Percentiles rank a stretch among this genome's conserved stretches.
Conservation (phyloP, 2,888 invertebrate genomes). For the Archaeoteleia sp. region DNA sequence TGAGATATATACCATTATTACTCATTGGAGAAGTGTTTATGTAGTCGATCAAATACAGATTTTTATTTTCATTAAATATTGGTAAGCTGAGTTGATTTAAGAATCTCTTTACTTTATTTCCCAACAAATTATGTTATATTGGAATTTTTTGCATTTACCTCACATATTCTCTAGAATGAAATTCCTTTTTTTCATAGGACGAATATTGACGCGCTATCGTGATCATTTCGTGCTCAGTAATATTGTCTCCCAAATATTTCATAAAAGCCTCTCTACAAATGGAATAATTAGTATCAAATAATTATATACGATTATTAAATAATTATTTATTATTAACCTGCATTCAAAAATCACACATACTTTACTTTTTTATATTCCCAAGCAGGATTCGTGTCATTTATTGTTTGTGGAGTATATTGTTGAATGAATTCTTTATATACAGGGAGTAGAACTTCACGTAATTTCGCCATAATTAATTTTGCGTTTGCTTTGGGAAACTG, state of each 20-base stretch:
- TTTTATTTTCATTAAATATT: too few species aligned
- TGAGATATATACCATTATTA: too few species aligned
- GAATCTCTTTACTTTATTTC: too few species aligned
- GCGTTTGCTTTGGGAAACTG: slow-evolving; percentile 86
- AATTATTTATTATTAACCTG: background rate
- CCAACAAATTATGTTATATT: too few species aligned
- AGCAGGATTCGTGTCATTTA: slow-evolving; percentile 53
- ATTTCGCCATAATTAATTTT: slow-evolving; percentile 83
- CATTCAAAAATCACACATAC: slow-evolving; percentile 58
- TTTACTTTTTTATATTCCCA: slow-evolving; percentile 74
- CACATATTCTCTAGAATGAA: slow-evolving; percentile 64
- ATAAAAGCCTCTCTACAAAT: slow-evolving; percentile 79
- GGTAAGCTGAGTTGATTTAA: too few species aligned
- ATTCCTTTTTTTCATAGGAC: slow-evolving; percentile 76
- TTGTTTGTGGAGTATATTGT: slow-evolving; percentile 78
- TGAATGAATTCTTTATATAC: slow-evolving; percentile 86
- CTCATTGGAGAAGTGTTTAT: too few species aligned
- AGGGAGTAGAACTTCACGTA: slow-evolving; percentile 81
- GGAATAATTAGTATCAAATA: slow-evolving; percentile 62
- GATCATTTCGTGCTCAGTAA: slow-evolving; percentile 88
- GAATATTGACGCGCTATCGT: slow-evolving; percentile 85
- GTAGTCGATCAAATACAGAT: too few species aligned
- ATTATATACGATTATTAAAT: slow-evolving; percentile 52
- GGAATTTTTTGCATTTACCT: slow-evolving; percentile 59
- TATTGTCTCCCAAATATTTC: slow-evolving; percentile 81